Evolutionary conservation across 2,888 invertebrate genomes (phyloP), one percentile per base, ranked within the genome.

Genomic region (Tipula unca): DNA sequence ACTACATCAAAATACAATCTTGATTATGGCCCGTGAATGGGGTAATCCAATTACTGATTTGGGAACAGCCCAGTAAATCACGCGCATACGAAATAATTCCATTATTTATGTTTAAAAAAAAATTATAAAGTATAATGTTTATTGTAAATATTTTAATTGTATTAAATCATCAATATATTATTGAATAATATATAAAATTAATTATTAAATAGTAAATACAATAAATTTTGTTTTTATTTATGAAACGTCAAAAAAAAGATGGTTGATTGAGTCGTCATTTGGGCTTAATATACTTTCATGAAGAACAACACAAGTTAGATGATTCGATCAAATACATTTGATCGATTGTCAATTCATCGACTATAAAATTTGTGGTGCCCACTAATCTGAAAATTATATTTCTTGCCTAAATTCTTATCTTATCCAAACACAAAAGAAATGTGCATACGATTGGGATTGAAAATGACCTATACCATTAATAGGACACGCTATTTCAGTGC

Each of bases 11-110:
- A 92, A 93, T 82, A 94, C 95, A 0, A 92, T 97, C 86, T 92
- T 95, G 87, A 93, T 96, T 90, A 95, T 97, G 91, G 94, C 95
- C n/a, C 92, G 92, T 86, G 94, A 95, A 91, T 97, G 97, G 97
- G 95, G 89, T 1, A 89, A 89, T 86, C 86, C 87, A 4, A 35
- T 89, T 20, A 14, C 85, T 1, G 87, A 87, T 85, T 25, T 69
- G 14, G 17, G 0, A 32, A 1, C 14, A 1, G 14, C 83, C n/a
- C 29, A 84, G 17, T 84, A 84, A 35, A 17, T 84, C 69, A 48
- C 48, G 48, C n/a, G 69, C 25, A 69, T n/a, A 2, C 25, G 25
- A 10, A 20, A 10, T 25, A 69, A 69, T 69, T 69, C 69, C 69
- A 69, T 69, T 69, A 69, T 69, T 69, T 69, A 20, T 48, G 48